These are phyloP conservation scores for Spea bombifrons DNA, from an alignment of 2,113 vertebrate species.

Conservation along the genomic window DNA sequence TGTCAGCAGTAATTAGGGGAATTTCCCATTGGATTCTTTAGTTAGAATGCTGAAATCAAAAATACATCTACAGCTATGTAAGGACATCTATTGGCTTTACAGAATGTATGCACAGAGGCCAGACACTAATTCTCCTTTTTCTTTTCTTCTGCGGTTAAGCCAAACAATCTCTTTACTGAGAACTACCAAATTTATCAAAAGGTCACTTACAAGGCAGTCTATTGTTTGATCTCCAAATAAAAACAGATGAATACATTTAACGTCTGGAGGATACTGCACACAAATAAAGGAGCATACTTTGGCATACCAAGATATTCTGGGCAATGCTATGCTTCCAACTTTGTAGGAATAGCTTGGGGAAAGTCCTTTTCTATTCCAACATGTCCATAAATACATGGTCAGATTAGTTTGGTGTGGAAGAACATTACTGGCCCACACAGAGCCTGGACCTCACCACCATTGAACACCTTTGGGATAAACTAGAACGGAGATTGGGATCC, in stretches of 20 bases:
- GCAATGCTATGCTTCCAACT: too few relatives aligned
- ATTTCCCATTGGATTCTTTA: neutral
- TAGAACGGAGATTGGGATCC: too few relatives aligned
- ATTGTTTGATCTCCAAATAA: conserved; percentile 34
- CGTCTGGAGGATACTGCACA: conserved; percentile 27
- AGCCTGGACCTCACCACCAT: too few relatives aligned
- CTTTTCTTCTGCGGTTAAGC: conserved; percentile 14
- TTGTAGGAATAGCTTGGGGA: too few relatives aligned
- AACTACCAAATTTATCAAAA: conserved; percentile 46
- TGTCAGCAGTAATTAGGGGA: neutral
- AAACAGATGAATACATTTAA: conserved; percentile 33
- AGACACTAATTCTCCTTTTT: conserved; percentile 18
- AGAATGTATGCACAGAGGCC: conserved; percentile 14
- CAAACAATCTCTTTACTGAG: conserved; percentile 29
- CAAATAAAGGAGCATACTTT: conserved; percentile 11
- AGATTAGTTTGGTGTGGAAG: too few relatives aligned
- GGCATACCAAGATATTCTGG: too few relatives aligned
- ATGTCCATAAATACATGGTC: too few relatives aligned
- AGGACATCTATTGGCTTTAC: conserved; percentile 24
- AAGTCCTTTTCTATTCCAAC: too few relatives aligned
- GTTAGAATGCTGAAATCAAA: neutral
- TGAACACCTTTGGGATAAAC: too few relatives aligned
- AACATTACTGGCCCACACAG: too few relatives aligned
- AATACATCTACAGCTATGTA: neutral
- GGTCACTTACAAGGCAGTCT: conserved; percentile 34